phyloP scores from a whole-genome alignment of 2,113 vertebrate genomes.

The Excalfactoria chinensis region DNA sequence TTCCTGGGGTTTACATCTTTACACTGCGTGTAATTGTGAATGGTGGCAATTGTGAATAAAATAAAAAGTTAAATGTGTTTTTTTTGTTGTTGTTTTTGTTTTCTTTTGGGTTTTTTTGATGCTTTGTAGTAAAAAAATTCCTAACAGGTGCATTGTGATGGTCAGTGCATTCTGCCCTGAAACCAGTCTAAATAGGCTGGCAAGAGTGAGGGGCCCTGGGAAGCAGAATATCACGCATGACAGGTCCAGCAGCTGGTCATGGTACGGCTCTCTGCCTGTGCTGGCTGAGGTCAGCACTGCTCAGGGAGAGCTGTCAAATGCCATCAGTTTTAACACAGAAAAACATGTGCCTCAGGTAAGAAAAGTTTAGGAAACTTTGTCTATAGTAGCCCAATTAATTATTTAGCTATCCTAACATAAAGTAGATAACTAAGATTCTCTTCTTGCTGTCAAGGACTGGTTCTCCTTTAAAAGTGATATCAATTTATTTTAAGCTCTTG shows the following conservation, averaged over 20 bases:
- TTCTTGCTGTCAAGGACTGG: neutral
- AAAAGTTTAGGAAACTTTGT: neutral
- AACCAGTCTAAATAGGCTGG: neutral
- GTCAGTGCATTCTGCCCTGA: neutral
- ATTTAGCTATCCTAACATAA: neutral
- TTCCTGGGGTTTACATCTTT: neutral
- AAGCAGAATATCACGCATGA: neutral
- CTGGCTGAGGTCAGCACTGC: neutral
- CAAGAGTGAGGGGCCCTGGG: neutral
- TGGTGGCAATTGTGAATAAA: neutral
- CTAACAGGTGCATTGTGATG: neutral
- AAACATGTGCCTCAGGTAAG: neutral
- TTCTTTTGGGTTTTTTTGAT: neutral
- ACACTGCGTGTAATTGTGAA: fast-evolving
- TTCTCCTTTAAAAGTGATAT: neutral
- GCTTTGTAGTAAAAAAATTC: neutral
- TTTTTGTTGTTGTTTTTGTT: too few relatives aligned
- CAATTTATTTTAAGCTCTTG: neutral
- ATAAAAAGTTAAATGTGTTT: neutral
- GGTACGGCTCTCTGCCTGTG: neutral
- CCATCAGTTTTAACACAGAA: neutral
- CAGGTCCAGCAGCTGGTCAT: neutral
- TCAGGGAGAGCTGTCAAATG: neutral
- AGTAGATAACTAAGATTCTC: fast-evolving
- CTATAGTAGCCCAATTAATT: neutral